A percentile compares a stretch with the other conserved stretches of the same genome.
Conservation (phyloP, 2,113 vertebrate genomes). For the Paedocypris sp. region DNA sequence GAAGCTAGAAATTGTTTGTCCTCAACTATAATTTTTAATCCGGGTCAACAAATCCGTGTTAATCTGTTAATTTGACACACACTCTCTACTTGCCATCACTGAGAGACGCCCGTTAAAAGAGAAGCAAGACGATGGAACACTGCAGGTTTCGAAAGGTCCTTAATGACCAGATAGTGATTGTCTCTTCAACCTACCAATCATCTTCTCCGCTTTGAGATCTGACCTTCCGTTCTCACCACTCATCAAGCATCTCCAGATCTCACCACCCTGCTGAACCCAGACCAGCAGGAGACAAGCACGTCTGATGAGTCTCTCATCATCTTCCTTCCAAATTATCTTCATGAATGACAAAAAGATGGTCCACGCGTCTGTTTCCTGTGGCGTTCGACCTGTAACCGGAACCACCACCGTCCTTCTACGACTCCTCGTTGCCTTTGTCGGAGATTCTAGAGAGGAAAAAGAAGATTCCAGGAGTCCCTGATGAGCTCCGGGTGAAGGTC, state of each 20-base stretch:
- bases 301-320: slow-evolving; percentile 37
- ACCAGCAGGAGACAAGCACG: slow-evolving; percentile 38
- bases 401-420: slow-evolving; percentile 7
- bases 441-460: slow-evolving; percentile 27
- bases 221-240: neutral
- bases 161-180: too few relatives aligned
- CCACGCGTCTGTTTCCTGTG: slow-evolving; percentile 31
- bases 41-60: too few relatives aligned
- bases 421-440: neutral
- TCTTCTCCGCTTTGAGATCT: neutral
- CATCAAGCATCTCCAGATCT: slow-evolving; percentile 6
- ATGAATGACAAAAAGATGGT: slow-evolving; percentile 34
- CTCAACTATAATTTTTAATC: too few relatives aligned
- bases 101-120: too few relatives aligned
- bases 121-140: too few relatives aligned
- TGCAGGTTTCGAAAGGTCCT: too few relatives aligned
- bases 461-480: slow-evolving; percentile 37
- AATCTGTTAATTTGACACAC: too few relatives aligned
- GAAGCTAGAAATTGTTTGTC: too few relatives aligned
- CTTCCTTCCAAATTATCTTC: slow-evolving; percentile 41
- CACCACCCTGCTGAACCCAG: slow-evolving; percentile 22
- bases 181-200: too few relatives aligned
- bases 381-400: slow-evolving; percentile 50
- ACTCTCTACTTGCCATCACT: too few relatives aligned
- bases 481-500: slow-evolving; percentile 48